A percentile compares a stretch with the other conserved stretches of the same genome.
These are phyloP conservation scores for Cheilosia pagana DNA, from an alignment of 2,888 invertebrate species.

Conservation along the genomic window DNA sequence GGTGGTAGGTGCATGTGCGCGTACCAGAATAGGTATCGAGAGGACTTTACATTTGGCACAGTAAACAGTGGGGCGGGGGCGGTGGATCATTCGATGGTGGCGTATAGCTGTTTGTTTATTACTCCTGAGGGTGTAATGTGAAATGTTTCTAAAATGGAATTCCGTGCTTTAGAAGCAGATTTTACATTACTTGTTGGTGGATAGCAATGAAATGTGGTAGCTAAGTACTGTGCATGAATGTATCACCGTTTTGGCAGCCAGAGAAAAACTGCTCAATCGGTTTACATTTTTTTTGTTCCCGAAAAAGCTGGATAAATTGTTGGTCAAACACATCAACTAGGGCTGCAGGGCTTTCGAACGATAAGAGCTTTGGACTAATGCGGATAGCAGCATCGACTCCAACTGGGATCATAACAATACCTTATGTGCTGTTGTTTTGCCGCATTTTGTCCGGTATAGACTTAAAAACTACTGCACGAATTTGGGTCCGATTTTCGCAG, in stretches of 20 bases:
- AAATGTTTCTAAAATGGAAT: conserved; percentile 42
- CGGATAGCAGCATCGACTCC: neutral
- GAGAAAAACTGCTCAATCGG: neutral
- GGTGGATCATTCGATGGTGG: conserved; percentile 31
- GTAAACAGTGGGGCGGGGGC: conserved; percentile 30
- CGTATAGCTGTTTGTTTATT: conserved; percentile 39
- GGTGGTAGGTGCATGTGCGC: neutral
- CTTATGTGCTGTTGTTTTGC: too few relatives aligned
- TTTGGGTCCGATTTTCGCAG: too few relatives aligned
- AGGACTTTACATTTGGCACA: conserved; percentile 47
- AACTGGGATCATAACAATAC: too few relatives aligned
- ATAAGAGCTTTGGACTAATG: neutral
- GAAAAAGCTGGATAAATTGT: conserved; percentile 7
- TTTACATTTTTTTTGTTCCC: neutral
- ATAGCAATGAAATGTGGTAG: conserved; percentile 7
- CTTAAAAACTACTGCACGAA: too few relatives aligned
- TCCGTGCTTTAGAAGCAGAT: conserved; percentile 16
- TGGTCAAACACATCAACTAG: conserved; percentile 12
- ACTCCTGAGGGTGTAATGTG: conserved; percentile 37
- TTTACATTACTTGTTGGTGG: conserved; percentile 31
- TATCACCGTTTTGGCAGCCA: neutral
- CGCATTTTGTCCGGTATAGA: too few relatives aligned
- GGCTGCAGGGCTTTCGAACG: neutral
- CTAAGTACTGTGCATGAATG: neutral
- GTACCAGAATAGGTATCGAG: conserved; percentile 1